Evolutionary conservation across 2,113 vertebrate species (phyloP).

Genomic region (Camarhynchus parvulus): DNA sequence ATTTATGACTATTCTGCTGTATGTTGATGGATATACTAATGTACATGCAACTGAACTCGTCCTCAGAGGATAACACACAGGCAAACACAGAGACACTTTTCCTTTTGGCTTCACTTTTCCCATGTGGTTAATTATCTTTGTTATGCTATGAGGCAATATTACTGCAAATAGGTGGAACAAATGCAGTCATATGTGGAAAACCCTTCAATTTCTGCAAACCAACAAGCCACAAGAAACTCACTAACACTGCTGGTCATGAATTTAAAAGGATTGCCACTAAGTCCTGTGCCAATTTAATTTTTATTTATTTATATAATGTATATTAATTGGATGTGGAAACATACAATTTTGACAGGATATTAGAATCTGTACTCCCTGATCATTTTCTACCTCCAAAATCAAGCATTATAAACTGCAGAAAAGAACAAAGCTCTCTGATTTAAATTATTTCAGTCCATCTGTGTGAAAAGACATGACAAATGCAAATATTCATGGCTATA

Average conservation of each 20-base stretch:
- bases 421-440: neutral
- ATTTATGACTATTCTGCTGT: neutral
- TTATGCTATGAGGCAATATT: constrained; percentile 27
- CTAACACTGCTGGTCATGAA: neutral
- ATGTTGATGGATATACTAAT: neutral
- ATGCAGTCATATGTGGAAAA: constrained; percentile 29
- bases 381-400: neutral
- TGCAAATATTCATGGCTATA: neutral
- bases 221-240: neutral
- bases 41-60: neutral
- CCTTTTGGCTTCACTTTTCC: constrained; percentile 19
- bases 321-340: neutral
- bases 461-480: neutral
- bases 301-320: neutral
- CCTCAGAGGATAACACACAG: neutral
- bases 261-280: neutral
- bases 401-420: neutral
- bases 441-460: neutral
- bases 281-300: neutral
- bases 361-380: neutral
- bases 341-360: neutral
- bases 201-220: neutral
- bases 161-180: constrained; percentile 25
- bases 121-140: constrained; percentile 3
- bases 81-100: neutral